Evolutionary conservation across 2,113 vertebrate genomes (phyloP), one percentile per base, ranked within the genome.

Genomic region (Tylochromis polylepis): DNA sequence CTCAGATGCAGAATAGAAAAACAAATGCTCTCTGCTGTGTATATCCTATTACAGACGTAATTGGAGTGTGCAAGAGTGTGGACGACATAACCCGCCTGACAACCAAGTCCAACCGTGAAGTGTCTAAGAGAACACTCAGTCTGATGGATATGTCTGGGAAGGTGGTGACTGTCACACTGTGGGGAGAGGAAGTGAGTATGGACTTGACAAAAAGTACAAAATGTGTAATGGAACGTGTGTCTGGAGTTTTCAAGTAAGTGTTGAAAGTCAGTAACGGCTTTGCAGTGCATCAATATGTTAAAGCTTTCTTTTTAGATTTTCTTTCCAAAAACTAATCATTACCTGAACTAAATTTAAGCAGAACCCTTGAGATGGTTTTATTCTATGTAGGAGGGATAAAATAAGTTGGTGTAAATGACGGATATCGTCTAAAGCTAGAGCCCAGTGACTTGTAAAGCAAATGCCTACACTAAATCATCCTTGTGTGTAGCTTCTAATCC

Each of bases 141-240:
- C 92, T 99, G 95, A 97, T 99, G 95, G 98, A 99, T 95, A 96
- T 92, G 85, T 97, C 98, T 1, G 98, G 97, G 86, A 98, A 97
- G 88, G 55, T 98, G 94, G 97, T 99, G 94, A 95, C 96, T 1
- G 93, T 97, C 46, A 98, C 99, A 0, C 95, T 99, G 41, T 99
- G 99, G 99, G 99, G 98, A 87, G 97, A 96, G 8, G 98, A 99
- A 85, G 99, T 99, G 94, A 92, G 95, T 88, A 29, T 1, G 41
- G 14, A n/a, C 12, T 46, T 38, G 27, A 46, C 59, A 65, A 7
- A 5, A 29, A 22, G 16, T 31, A 8, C 10, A 2, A 75, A 34
- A 18, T 1, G 3, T 24, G n/a, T 24, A 53, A 24, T 78, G 79
- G 8, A 46, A 31, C 3, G 4, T 29, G 67, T 55, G 31, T 79